phyloP scores from a whole-genome alignment of 30 jellyfish, hydroid and myxozoan species.

The Hydractinia echinata region DNA sequence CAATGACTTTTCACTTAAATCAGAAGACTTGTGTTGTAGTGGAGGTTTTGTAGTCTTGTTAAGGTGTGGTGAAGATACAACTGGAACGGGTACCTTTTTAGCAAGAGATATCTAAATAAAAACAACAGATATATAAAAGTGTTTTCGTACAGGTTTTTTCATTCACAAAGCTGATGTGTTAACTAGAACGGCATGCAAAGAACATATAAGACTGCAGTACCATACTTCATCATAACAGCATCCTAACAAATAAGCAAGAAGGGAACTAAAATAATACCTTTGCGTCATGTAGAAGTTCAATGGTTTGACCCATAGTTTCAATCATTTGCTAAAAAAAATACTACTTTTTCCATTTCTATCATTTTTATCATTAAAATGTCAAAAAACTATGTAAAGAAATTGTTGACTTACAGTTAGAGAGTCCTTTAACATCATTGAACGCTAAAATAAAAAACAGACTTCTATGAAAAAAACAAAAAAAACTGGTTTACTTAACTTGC shows the following conservation, averaged over 20 bases:
- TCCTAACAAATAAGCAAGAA: not conserved
- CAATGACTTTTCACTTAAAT: not conserved
- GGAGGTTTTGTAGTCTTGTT: not conserved
- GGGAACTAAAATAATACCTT: slow-evolving; percentile 42
- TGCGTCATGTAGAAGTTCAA: slow-evolving; percentile 77
- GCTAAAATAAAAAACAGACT: slow-evolving; percentile 34
- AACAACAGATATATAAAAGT: not conserved
- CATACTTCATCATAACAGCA: not conserved
- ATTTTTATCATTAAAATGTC: too few species aligned
- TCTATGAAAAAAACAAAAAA: not conserved
- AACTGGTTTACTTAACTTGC: slow-evolving; percentile 2
- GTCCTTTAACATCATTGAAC: slow-evolving; percentile 58
- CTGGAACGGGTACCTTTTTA: slow-evolving; percentile 86
- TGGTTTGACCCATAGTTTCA: slow-evolving; percentile 78
- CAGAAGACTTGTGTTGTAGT: not conserved
- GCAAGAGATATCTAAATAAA: slow-evolving; percentile 54
- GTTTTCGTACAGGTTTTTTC: too few species aligned
- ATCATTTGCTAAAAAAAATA: slow-evolving; percentile 64
- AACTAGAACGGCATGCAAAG: too few species aligned
- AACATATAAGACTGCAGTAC: too few species aligned
- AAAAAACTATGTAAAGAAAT: not conserved
- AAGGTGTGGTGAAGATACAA: slow-evolving; percentile 34
- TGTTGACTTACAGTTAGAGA: slow-evolving; percentile 63
- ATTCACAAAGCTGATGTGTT: too few species aligned
- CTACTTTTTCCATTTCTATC: not conserved